Evolutionary conservation across 2,113 vertebrate genomes (phyloP).

Genomic region (Phaethon lepturus): DNA sequence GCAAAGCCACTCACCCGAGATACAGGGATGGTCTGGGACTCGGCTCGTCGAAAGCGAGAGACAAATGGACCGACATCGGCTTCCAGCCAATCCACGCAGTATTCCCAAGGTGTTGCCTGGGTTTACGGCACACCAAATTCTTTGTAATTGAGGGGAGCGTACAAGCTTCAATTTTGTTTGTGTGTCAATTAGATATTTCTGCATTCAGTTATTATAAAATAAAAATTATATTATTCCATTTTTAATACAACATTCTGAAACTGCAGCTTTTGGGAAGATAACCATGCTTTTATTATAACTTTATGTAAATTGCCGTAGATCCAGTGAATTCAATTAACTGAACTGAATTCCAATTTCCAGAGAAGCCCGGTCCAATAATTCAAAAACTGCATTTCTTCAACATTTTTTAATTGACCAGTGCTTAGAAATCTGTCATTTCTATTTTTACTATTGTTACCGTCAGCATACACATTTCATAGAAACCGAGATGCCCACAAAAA

Average conservation of each 20-base stretch:
- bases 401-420: not conserved
- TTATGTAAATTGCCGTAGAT: constrained; percentile 50
- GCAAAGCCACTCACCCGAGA: not conserved
- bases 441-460: constrained; percentile 24
- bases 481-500: constrained; percentile 41
- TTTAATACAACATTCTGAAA: not conserved
- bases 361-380: constrained; percentile 21
- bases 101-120: rapidly evolving
- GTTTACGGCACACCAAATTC: rapidly evolving
- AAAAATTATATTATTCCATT: not conserved
- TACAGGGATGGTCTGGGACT: not conserved
- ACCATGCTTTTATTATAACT: not conserved
- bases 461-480: not conserved
- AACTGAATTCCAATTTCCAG: constrained; percentile 46
- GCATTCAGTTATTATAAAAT: not conserved
- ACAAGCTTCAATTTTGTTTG: not conserved
- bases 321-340: constrained; percentile 53
- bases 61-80: not conserved
- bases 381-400: constrained; percentile 17
- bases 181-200: not conserved
- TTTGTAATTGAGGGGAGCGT: not conserved
- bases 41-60: rapidly evolving
- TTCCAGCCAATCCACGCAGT: rapidly evolving
- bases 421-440: constrained; percentile 37
- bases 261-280: not conserved